phyloP scores from a whole-genome alignment of 1,140 invertebrate genomes.

The Lepidurus arcticus region DNA sequence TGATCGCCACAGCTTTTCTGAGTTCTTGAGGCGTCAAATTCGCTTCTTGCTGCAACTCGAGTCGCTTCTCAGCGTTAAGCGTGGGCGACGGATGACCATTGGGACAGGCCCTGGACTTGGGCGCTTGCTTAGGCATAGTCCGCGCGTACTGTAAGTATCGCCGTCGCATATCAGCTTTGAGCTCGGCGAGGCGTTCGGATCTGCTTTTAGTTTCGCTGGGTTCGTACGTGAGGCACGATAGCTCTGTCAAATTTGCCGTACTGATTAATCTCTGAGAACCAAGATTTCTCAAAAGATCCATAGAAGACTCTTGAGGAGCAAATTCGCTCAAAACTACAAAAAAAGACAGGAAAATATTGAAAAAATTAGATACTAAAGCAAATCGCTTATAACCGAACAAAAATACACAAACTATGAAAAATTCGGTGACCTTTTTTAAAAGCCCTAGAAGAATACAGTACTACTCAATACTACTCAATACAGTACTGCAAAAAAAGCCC shows the following conservation, averaged over 20 bases:
- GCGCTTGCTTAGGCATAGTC: neutral
- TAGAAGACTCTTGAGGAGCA: neutral
- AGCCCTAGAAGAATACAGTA: too few relatives aligned
- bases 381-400: neutral
- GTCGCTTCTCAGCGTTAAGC: neutral
- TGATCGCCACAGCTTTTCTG: neutral
- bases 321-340: neutral
- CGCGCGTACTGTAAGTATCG: slow-evolving; percentile 30
- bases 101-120: neutral
- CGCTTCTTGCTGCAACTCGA: neutral
- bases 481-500: too few relatives aligned
- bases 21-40: neutral
- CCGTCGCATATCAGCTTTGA: slow-evolving; percentile 30
- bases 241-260: neutral
- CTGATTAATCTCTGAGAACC: neutral
- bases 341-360: neutral
- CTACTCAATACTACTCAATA: too few relatives aligned
- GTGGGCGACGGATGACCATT: neutral
- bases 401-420: too few relatives aligned
- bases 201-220: neutral
- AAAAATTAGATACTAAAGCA: neutral
- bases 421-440: too few relatives aligned
- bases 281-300: neutral
- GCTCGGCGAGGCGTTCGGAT: neutral
- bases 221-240: neutral